phyloP scores from a whole-genome alignment of 2,888 invertebrate species.

The Poecilus cupreus region DNA sequence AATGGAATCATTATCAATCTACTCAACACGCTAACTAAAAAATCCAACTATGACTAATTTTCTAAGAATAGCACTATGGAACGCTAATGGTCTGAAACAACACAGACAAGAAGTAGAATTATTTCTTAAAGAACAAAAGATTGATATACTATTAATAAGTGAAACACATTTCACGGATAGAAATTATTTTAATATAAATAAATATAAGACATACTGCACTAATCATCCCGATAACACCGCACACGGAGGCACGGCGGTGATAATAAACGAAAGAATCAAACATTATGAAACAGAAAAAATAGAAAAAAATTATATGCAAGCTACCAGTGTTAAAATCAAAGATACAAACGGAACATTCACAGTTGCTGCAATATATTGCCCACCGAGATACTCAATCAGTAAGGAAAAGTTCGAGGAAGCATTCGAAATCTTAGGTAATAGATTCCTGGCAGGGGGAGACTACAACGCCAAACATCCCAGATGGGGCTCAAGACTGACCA shows the following conservation, averaged over 20 bases:
- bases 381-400: slow-evolving; percentile 44
- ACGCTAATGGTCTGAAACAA: slow-evolving; percentile 60
- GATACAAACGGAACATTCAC: slow-evolving; percentile 25
- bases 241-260: slow-evolving; percentile 54
- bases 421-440: slow-evolving; percentile 52
- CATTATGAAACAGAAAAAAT: slow-evolving; percentile 44
- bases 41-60: slow-evolving; percentile 41
- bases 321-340: slow-evolving; percentile 48
- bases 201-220: slow-evolving; percentile 55
- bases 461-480: slow-evolving; percentile 49
- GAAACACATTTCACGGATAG: slow-evolving; percentile 60
- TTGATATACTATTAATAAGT: slow-evolving; percentile 59
- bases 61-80: slow-evolving; percentile 58
- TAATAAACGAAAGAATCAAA: slow-evolving; percentile 55
- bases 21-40: slow-evolving; percentile 50
- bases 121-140: slow-evolving; percentile 56
- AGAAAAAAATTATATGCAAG: slow-evolving; percentile 37
- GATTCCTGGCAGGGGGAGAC: slow-evolving; percentile 52
- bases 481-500: slow-evolving; percentile 50
- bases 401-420: slow-evolving; percentile 36
- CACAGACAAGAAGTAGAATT: slow-evolving; percentile 56
- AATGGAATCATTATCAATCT: slow-evolving; percentile 58
- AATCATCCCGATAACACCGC: slow-evolving; percentile 57
- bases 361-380: slow-evolving; percentile 53
- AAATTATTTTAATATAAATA: slow-evolving; percentile 56